Evolutionary conservation across 2,797 vertebrate genomes (phyloP).

Genomic region (Myripristis murdjan): DNA sequence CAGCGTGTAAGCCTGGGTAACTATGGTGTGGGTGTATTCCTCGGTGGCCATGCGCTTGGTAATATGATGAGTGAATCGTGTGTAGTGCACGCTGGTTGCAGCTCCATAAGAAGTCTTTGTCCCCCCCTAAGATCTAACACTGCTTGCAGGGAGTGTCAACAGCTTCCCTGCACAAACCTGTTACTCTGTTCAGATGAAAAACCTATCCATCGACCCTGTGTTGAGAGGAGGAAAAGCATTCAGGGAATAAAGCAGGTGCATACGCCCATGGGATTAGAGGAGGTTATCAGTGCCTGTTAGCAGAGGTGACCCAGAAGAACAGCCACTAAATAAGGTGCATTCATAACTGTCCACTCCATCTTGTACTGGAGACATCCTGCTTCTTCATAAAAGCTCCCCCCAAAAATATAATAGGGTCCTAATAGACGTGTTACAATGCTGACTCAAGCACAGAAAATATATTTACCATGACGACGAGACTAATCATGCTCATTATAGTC

Average conservation of each 20-base stretch:
- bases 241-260: conserved; percentile 44
- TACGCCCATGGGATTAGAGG: conserved; percentile 39
- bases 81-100: conserved; percentile 33
- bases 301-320: conserved; percentile 57
- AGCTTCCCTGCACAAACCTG: conserved; percentile 45
- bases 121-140: conserved; percentile 51
- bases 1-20: conserved; percentile 45
- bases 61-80: conserved; percentile 68
- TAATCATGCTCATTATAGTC: not conserved
- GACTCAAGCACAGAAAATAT: not conserved
- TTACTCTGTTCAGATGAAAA: conserved; percentile 43
- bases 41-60: conserved; percentile 49
- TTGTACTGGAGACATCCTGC: not conserved
- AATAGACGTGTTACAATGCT: not conserved
- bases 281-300: conserved; percentile 48
- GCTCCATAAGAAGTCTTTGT: conserved; percentile 35
- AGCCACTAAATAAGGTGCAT: conserved; percentile 41
- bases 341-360: conserved; percentile 38
- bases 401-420: not conserved
- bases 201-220: not conserved
- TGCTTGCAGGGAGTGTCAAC: conserved; percentile 50
- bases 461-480: not conserved
- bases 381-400: not conserved
- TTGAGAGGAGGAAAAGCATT: conserved; percentile 27
- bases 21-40: conserved; percentile 73